These are phyloP conservation scores for Vannuccia rotundouncinata DNA, from an alignment of 2,888 invertebrate genomes.

Conservation along the genomic window DNA sequence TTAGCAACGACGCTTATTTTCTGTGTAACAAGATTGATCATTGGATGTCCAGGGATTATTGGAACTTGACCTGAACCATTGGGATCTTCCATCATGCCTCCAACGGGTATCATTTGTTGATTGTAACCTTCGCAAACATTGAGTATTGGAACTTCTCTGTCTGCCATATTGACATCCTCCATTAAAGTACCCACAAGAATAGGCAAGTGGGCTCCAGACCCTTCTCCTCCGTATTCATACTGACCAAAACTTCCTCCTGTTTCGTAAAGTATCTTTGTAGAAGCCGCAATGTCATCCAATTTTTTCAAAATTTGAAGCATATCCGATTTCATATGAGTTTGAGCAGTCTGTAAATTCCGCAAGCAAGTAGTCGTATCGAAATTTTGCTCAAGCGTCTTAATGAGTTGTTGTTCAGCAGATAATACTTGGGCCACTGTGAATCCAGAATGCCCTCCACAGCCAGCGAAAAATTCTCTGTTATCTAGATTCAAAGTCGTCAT, in stretches of 20 bases:
- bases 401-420: not conserved
- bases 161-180: constrained; percentile 48
- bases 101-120: constrained; percentile 46
- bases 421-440: not conserved
- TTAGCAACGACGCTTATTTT: constrained; percentile 50
- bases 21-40: constrained; percentile 51
- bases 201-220: constrained; percentile 51
- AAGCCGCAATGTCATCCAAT: constrained; percentile 46
- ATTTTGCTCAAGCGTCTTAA: not conserved
- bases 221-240: constrained; percentile 47
- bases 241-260: constrained; percentile 45
- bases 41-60: constrained; percentile 48
- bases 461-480: not conserved
- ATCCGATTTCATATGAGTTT: constrained; percentile 46
- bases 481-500: not conserved
- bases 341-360: constrained; percentile 46
- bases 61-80: constrained; percentile 52
- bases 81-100: constrained; percentile 54
- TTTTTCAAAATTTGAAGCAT: constrained; percentile 47
- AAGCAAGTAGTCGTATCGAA: constrained; percentile 30
- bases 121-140: constrained; percentile 42
- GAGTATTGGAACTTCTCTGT: constrained; percentile 50
- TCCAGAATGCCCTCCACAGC: not conserved
- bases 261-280: constrained; percentile 46
- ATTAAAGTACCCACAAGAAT: constrained; percentile 52